Conservation (phyloP, 2,113 vertebrate species). For the Cinclus mexicanus region DNA sequence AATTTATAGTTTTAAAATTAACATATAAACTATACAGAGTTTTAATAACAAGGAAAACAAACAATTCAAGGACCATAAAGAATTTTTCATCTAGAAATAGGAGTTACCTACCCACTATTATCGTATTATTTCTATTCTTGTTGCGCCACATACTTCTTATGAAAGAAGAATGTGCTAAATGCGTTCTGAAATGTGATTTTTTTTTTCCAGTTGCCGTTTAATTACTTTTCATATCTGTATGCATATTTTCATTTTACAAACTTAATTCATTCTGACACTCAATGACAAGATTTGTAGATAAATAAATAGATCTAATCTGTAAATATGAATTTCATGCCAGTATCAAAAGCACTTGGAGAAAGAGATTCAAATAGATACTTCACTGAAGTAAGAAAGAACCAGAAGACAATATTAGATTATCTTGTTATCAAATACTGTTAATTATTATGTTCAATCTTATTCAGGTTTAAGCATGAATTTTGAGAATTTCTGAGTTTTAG, state of each 20-base stretch:
- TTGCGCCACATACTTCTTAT: background rate
- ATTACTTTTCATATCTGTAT: background rate
- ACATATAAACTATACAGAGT: background rate
- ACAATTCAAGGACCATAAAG: background rate
- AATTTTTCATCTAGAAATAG: background rate
- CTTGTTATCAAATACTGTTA: background rate
- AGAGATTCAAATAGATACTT: background rate
- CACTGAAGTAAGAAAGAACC: background rate
- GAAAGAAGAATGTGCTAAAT: background rate
- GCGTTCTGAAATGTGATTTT: background rate
- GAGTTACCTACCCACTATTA: background rate
- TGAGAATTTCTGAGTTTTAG: background rate
- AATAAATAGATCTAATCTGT: background rate
- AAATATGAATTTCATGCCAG: background rate
- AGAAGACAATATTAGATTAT: background rate
- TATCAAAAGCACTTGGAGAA: background rate
- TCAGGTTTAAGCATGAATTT: background rate
- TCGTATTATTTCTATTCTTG: background rate
- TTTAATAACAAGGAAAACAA: background rate
- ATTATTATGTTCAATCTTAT: background rate
- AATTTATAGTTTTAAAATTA: background rate
- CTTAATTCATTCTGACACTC: background rate
- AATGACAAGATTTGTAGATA: background rate
- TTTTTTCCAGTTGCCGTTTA: background rate
- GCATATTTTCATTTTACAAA: background rate